Evolutionary conservation across 2,113 vertebrate genomes (phyloP).

Genomic region (Mugil cephalus): DNA sequence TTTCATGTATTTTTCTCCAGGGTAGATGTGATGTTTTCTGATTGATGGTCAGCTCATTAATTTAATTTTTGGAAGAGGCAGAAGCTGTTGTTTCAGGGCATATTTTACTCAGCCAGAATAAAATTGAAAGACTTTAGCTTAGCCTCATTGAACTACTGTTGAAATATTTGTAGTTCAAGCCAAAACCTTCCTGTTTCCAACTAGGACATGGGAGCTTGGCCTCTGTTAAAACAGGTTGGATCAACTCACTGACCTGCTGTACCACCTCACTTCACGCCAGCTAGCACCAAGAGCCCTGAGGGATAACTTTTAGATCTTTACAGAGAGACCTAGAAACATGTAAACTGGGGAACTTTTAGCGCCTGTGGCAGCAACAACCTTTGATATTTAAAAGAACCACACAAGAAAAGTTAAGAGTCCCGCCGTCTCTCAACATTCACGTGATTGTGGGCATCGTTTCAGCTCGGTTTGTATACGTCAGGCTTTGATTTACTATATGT

Average conservation of each 20-base stretch:
- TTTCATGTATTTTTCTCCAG: not conserved
- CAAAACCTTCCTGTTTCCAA: not conserved
- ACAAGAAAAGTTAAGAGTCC: not conserved
- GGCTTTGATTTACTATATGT: slow-evolving; percentile 49
- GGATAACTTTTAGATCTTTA: slow-evolving; percentile 15
- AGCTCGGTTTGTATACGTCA: slow-evolving; percentile 21
- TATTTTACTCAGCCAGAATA: not conserved
- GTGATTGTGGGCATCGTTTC: slow-evolving; percentile 11
- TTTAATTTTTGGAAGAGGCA: not conserved
- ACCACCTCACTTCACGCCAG: slow-evolving; percentile 18
- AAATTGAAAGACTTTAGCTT: not conserved
- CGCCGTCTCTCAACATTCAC: slow-evolving; percentile 15
- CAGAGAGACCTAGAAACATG: slow-evolving; percentile 12
- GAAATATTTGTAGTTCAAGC: slow-evolving; percentile 2
- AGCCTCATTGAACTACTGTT: slow-evolving; percentile 4
- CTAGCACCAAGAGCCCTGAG: not conserved
- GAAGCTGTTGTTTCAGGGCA: not conserved
- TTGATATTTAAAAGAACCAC: slow-evolving; percentile 10
- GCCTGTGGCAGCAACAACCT: slow-evolving; percentile 13
- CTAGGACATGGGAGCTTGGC: not conserved
- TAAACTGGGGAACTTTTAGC: not conserved
- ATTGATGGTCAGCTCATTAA: not conserved
- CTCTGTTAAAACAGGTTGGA: not conserved
- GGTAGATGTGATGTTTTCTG: not conserved
- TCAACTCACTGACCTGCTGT: slow-evolving; percentile 40